Base-by-base conservation (phyloP, 1,140 invertebrate species). In the Megalopta genalis region DNA sequence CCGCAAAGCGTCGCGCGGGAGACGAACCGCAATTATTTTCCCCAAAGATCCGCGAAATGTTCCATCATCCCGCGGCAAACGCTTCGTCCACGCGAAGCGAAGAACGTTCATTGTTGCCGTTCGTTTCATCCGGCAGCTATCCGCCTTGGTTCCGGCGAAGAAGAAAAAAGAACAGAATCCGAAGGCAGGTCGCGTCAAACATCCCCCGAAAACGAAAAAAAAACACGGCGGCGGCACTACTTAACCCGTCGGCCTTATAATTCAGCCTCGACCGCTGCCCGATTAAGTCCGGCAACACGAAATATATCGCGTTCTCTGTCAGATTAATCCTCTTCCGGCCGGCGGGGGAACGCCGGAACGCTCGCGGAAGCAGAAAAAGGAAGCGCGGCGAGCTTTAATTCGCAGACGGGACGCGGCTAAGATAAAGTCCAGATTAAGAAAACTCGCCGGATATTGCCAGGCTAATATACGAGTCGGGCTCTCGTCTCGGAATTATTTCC, bases 311-410 rank as follows among this genome's bases (percentile, higher is more conserved):
- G 21, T n/a, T 39, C 64, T 25, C 63, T 12, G 64, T 66, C 37
- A 42, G 37, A 23, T 66, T 75, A 83, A 85, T 83, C 71, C 67
- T 21, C 52, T 63, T 80, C 74, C 54, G 49, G 70, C 27, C 32
- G 27, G 23, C 25, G 39, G 72, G 21, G 39, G 18, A 54, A 42
- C 57, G 54, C 27, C 39, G 37, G n/a, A n/a, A n/a, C n/a, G 65
- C 59, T 81, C 75, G 79, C 65, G 78, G 66, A 39, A 39, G 52
- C 71, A n/a, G 14, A n/a, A 72, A 46, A 49, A 46, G 39, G 14
- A 23, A 42, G n/a, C 4, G 39, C 39, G 14, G 39, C 23, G 46
- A n/a, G 37, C 39, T 66, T 66, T 66, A 66, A 66, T 66, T 66
- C 64, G 39, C 39, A 66, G 64, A 16, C n/a, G 64, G 21, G 64